Base-by-base conservation (phyloP, 2,888 invertebrate genomes). In the Tridacna gigas region DNA sequence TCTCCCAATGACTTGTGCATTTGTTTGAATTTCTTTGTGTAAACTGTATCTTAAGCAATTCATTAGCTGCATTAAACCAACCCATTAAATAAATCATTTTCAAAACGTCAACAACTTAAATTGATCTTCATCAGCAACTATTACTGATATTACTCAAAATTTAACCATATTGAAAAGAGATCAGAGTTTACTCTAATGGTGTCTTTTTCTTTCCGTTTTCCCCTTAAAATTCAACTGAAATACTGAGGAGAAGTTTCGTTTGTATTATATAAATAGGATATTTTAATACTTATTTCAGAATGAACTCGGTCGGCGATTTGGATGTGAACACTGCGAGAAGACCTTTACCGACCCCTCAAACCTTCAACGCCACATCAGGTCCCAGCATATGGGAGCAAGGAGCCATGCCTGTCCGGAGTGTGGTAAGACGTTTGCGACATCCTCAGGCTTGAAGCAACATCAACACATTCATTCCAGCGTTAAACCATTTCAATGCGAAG, bases 381-480 rank as follows among this genome's bases (percentile, higher is more conserved):
- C 97, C 90, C 97, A 98, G 95, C 99, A 99, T 97, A 97, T 97
- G 89, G 99, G 99, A 77, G 98, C 98, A 67, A 96, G 99, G 60
- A 86, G 89, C 56, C 99, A 99, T 97, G 98, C 98, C 91, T 99
- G 99, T 74, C 83, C 97, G 83, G 98, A 99, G 96, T 99, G 99
- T 96, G 99, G 99, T 89, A 99, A 99, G 96, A 98, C 99, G 84
- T 99, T 99, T 95, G 98, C 97, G 73, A 99, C 99, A 56, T 98
- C 98, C 83, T 98, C 98, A 89, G 99, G 99, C 67, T 96, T 99
- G 78, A 99, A 99, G 95, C 99, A 99, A 95, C 99, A 99, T 95
- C 98, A 98, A 48, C 99, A 99, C 96, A 99, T 99, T 92, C 99
- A 99, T 96, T 98, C 98, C 93, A 98, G 98, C 94, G 97, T 99